Evolutionary conservation across 2,113 vertebrate species (phyloP), one percentile per base, ranked within the genome.

Genomic region (Datnioides undecimradiatus): DNA sequence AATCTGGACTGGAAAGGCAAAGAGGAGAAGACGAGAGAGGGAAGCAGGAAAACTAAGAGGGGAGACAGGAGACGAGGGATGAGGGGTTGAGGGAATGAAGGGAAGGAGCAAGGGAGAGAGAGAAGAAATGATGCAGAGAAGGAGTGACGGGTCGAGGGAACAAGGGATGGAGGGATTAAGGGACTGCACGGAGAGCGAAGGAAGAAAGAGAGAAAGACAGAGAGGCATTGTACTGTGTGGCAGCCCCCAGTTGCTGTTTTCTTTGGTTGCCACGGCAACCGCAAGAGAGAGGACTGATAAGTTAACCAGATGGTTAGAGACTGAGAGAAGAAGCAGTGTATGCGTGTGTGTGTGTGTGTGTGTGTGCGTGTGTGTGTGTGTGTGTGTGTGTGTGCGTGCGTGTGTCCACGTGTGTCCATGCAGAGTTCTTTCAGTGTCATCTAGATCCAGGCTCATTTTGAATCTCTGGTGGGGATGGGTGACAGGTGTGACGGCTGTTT

Each of bases 301-400:
- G 90, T 93, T 91, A 86, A 90, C 90, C 92, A 93, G 92, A 93
- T 93, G 92, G 90, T 86, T 79, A 74, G 85, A 90, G 87, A 89
- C 71, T 19, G 46, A 62, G 65, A 68, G 77, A 69, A 71, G 70
- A 57, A 79, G 51, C 52, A 63, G 65, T 8, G 76, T 67, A 70
- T 38, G 54, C 40, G 60, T 43, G 29, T 25, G 59, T 67, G 68
- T 64, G 31, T 27, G 36, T 36, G 57, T 36, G 34, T 40, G 58
- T 60, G 62, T 38, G 34, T 59, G 21, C 14, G 34, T 14, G 11
- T 17, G n/a, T 25, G n/a, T 23, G 62, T 33, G 9, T 45, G 25
- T n/a, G 40, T 66, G 31, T 49, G 45, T 66, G 45, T 25, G 31
- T 51, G 27, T 31, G 16, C 33, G 12, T 27, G 59, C 41, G 36